Evolutionary conservation across 1,140 invertebrate genomes (phyloP), one percentile per base, ranked within the genome.

Genomic region (Penaeus vannamei): DNA sequence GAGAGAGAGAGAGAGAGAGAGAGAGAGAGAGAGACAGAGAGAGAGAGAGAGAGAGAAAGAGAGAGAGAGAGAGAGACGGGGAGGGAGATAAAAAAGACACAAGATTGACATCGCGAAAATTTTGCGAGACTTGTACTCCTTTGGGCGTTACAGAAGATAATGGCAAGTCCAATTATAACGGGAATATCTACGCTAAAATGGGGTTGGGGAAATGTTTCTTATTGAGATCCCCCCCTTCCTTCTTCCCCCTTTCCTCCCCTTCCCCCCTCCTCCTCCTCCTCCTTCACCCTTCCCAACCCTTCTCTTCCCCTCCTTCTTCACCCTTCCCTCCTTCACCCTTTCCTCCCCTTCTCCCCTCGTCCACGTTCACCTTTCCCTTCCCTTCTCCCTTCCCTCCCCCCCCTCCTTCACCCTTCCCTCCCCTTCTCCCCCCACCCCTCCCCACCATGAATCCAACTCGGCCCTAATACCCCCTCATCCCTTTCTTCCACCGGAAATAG

Each of bases 141-240:
- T 29, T 76, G 72, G 29, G 72, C 72, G 72, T 76, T 76, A n/a
- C 72, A 32, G 72, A 36, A 76, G 72, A 76, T 76, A 76, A 76
- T 76, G 22, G 72, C 72, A 32, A 20, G 72, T 76, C 72, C 29
- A 76, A 76, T 29, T 76, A 36, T 76, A 76, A 76, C 72, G 72
- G 72, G 29, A 32, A 36, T 76, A 76, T 76, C 72, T 32, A 36
- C 72, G 42, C 29, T 29, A 76, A 53, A 53, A 53, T 53, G 12
- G 53, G 53, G 81, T 36, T 36, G 81, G 59, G 81, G 59, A 61
- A 59, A 59, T 83, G 81, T 84, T 53, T 64, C 12, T 84, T 22
- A 36, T 22, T 62, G 53, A 59, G 81, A 10, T 20, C 60, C n/a
- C 53, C 19, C 42, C 23, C 7, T 26, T 3, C 81, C 32, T 26